Evolutionary conservation across 1,140 invertebrate species (phyloP), one percentile per base, ranked within the genome.

Genomic region (Parasteatoda tepidariorum): DNA sequence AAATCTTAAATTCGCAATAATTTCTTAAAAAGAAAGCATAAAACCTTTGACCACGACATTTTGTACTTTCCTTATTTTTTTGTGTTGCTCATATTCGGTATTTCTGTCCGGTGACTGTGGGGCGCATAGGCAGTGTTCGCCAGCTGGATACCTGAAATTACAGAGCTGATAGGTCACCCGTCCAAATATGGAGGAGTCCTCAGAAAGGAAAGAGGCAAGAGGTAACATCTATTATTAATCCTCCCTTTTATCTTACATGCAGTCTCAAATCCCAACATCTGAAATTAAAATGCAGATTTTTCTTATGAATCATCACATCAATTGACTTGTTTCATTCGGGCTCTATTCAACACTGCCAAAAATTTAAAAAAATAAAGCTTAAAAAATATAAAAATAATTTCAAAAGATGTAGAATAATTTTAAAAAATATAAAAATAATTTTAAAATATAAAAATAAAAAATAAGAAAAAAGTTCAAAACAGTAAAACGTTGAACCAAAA

Each of bases 71-170:
- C 15, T 66, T 66, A 66, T 66, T 66, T 30, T 66, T 26, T 66
- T 48, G 18, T 62, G 48, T 79, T 70, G 66, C 78, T 82, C 55
- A 82, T 71, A 6, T 82, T 41, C 11, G 54, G n/a, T 82, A 57
- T 82, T 34, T 79, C 38, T 68, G 64, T 79, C n/a, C 31, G 66
- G 75, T 67, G 61, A 54, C 31, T 54, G 41, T 81, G 55, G 41
- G 28, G 24, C 66, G 18, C 55, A 28, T 76, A 87, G 86, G 86
- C 86, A 59, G 87, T 98, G 94, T 98, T 99, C 95, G 97, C 97
- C 92, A 98, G 96, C 94, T 98, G 96, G 95, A 98, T 98, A 92
- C 97, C 97, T 91, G 97, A 98, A 94, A 98, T 99, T 92, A 97
- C 97, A 93, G 97, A 98, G 93, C 96, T 98, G 93, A 96, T 99